phyloP scores from a whole-genome alignment of 2,113 vertebrate species.

The Procavia capensis region DNA sequence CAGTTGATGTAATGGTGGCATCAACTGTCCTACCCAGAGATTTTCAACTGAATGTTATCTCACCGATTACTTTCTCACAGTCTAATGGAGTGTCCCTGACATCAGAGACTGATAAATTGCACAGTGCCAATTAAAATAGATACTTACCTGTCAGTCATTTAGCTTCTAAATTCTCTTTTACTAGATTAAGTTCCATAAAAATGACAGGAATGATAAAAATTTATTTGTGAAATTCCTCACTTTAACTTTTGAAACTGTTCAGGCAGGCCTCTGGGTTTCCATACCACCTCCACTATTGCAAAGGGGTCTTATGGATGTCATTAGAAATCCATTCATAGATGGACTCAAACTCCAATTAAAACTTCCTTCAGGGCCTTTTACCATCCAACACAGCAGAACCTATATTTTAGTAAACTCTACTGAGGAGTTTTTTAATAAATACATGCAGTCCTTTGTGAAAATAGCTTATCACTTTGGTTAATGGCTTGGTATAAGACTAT shows the following conservation, averaged over 20 bases:
- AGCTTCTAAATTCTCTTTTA: slow-evolving; percentile 74
- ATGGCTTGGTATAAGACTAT: not conserved
- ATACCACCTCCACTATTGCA: not conserved
- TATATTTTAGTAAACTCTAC: not conserved
- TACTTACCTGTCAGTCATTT: slow-evolving; percentile 76
- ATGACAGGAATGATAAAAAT: slow-evolving; percentile 81
- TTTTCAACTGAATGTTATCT: slow-evolving; percentile 76
- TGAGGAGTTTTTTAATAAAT: not conserved
- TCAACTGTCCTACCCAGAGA: slow-evolving; percentile 79
- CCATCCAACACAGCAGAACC: not conserved
- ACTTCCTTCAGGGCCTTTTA: not conserved
- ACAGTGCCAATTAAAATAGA: slow-evolving; percentile 87
- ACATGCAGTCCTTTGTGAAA: not conserved
- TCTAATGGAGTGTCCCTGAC: slow-evolving; percentile 73
- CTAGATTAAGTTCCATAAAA: slow-evolving; percentile 79
- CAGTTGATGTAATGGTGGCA: slow-evolving; percentile 80
- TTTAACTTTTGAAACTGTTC: slow-evolving; percentile 55
- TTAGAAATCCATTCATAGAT: slow-evolving; percentile 33
- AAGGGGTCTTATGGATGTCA: not conserved
- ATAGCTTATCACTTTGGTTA: not conserved
- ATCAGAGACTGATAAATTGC: slow-evolving; percentile 81
- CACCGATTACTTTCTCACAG: slow-evolving; percentile 82
- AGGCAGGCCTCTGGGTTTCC: not conserved
- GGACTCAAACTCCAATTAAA: not conserved
- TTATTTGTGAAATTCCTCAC: slow-evolving; percentile 67